These are phyloP conservation scores for Leptinotarsa rubiginosa DNA, from an alignment of 2,888 invertebrate genomes.

Conservation along the genomic window DNA sequence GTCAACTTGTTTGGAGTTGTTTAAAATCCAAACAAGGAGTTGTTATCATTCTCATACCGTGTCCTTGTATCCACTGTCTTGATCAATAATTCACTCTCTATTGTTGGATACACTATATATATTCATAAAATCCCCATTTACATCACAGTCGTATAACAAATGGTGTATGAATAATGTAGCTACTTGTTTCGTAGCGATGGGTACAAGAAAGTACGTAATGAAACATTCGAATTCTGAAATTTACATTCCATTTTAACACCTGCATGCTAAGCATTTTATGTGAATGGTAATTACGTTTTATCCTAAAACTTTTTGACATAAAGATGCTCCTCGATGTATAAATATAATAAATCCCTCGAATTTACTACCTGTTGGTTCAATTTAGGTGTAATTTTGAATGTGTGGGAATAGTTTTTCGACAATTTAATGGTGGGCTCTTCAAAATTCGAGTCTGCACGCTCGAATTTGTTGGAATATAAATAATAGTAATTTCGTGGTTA, in stretches of 20 bases:
- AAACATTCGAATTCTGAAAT: slow-evolving; percentile 28
- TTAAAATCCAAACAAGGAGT: background rate
- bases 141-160: slow-evolving; percentile 12
- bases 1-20: background rate
- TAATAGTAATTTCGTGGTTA: slow-evolving; percentile 25
- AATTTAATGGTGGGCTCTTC: slow-evolving; percentile 20
- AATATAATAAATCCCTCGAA: slow-evolving; percentile 30
- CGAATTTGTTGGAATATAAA: background rate
- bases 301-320: slow-evolving; percentile 30
- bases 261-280: slow-evolving; percentile 35
- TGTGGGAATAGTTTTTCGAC: slow-evolving; percentile 36
- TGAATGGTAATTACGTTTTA: slow-evolving; percentile 26
- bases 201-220: slow-evolving; percentile 11
- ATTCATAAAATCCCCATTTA: slow-evolving; percentile 4
- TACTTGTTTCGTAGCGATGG: slow-evolving; percentile 2
- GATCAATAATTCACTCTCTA: slow-evolving; percentile 6
- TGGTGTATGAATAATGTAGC: slow-evolving; percentile 11
- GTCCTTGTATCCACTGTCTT: slow-evolving; percentile 2
- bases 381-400: slow-evolving; percentile 31
- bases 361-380: slow-evolving; percentile 32
- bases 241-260: slow-evolving; percentile 34
- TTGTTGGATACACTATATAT: background rate
- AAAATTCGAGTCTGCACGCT: slow-evolving; percentile 6
- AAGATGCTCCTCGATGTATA: slow-evolving; percentile 27
- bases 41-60: background rate